phyloP scores from a whole-genome alignment of 1,140 invertebrate genomes.

The Aphelenchoides besseyi region DNA sequence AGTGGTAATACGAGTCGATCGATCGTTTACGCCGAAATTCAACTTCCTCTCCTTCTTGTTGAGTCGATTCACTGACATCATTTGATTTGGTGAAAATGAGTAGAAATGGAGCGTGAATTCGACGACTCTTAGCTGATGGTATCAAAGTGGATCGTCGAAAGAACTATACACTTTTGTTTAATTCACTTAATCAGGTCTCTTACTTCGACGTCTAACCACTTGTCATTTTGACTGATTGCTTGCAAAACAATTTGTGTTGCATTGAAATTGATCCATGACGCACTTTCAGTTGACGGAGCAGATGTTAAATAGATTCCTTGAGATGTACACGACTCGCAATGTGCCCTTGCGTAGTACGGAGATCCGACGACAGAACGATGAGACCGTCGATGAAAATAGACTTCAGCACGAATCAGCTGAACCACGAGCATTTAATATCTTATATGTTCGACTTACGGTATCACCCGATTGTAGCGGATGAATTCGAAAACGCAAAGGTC shows the following conservation, averaged over 20 bases:
- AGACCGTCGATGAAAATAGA: background rate
- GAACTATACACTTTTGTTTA: background rate
- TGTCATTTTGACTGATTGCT: background rate
- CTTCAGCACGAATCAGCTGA: background rate
- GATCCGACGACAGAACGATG: background rate
- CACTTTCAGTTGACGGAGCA: background rate
- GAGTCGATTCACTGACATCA: background rate
- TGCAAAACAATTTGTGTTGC: background rate
- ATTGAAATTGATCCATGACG: background rate
- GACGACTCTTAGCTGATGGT: background rate
- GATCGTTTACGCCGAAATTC: background rate
- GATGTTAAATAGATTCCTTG: background rate
- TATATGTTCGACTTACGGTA: background rate
- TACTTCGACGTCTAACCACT: background rate
- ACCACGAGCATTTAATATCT: too few species aligned
- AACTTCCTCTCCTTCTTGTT: background rate
- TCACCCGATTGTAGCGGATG: background rate
- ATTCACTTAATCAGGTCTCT: background rate
- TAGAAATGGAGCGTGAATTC: constrained; percentile 3
- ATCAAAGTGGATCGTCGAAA: background rate
- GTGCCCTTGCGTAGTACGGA: background rate
- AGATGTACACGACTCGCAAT: background rate
- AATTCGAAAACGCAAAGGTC: background rate
- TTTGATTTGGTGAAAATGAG: background rate
- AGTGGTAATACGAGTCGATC: constrained; percentile 11